Conservation (phyloP, 1,140 invertebrate genomes). For the Meloidogyne hapla region DNA sequence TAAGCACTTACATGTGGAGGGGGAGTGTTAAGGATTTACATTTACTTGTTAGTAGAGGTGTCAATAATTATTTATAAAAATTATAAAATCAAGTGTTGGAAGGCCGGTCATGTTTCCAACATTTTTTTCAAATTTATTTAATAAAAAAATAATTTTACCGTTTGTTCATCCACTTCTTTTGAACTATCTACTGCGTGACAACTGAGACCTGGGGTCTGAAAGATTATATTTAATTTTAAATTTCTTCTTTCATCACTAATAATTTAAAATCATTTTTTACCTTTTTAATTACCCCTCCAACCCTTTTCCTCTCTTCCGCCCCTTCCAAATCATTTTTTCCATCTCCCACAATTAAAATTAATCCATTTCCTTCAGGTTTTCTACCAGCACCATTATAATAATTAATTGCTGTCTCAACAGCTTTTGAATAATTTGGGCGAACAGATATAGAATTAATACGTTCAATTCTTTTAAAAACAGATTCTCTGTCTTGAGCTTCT, state of each 20-base stretch:
- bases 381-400: constrained; percentile 45
- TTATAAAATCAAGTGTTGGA: no score
- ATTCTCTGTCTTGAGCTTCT: constrained; percentile 42
- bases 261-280: constrained; percentile 3
- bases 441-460: constrained; percentile 35
- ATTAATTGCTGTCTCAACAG: constrained; percentile 37
- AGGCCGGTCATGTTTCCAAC: no score
- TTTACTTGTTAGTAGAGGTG: no score
- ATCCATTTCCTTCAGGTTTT: constrained; percentile 36
- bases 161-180: constrained; percentile 46
- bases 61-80: no score
- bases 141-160: background rate
- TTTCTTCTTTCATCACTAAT: no score
- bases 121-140: background rate
- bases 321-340: constrained; percentile 39
- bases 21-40: no score
- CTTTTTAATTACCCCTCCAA: constrained; percentile 34
- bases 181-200: constrained; percentile 50
- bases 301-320: constrained; percentile 34
- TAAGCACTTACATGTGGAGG: no score
- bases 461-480: constrained; percentile 43
- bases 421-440: constrained; percentile 47
- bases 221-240: constrained; percentile 7
- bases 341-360: constrained; percentile 52
- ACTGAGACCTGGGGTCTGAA: constrained; percentile 37